Conservation (phyloP, 2,888 invertebrate species). For the Spodoptera picta region DNA sequence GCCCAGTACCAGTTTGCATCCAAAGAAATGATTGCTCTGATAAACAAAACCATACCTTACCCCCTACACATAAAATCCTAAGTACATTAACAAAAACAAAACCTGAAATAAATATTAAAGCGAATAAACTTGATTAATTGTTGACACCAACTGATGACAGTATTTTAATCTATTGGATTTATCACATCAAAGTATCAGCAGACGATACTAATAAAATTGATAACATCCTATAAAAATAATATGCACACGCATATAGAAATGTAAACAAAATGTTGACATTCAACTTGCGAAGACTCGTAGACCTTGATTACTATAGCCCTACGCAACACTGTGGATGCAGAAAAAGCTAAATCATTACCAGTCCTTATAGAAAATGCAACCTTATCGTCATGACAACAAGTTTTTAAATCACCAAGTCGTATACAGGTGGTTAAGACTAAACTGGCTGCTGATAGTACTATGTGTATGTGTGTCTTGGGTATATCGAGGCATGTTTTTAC, state of each 20-base stretch:
- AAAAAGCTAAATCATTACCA: conserved; percentile 56
- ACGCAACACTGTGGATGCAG: conserved; percentile 51
- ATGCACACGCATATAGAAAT: conserved; percentile 63
- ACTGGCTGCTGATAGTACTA: conserved; percentile 21
- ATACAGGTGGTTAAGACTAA: conserved; percentile 44
- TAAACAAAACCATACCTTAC: conserved; percentile 13
- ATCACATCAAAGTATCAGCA: conserved; percentile 29
- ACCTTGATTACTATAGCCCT: conserved; percentile 81
- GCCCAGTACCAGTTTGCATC: conserved; percentile 35
- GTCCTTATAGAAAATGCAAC: conserved; percentile 50
- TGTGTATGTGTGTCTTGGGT: conserved; percentile 65
- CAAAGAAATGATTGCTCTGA: conserved; percentile 15
- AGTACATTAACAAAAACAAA: conserved; percentile 2
- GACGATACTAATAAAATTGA: conserved; percentile 46
- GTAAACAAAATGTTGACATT: conserved; percentile 85
- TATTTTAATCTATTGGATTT: conserved; percentile 31
- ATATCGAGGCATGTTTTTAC: conserved; percentile 80
- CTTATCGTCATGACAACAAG: conserved; percentile 39
- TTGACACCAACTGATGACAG: conserved; percentile 15
- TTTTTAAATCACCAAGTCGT: conserved; percentile 34
- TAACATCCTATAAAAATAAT: conserved; percentile 36
- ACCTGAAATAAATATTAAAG: conserved; percentile 7
- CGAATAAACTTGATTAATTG: conserved; percentile 36
- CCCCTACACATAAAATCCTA: neutral
- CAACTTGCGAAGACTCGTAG: conserved; percentile 80